Base-by-base conservation (phyloP, 2,888 invertebrate genomes). In the Heliconius charithonia region DNA sequence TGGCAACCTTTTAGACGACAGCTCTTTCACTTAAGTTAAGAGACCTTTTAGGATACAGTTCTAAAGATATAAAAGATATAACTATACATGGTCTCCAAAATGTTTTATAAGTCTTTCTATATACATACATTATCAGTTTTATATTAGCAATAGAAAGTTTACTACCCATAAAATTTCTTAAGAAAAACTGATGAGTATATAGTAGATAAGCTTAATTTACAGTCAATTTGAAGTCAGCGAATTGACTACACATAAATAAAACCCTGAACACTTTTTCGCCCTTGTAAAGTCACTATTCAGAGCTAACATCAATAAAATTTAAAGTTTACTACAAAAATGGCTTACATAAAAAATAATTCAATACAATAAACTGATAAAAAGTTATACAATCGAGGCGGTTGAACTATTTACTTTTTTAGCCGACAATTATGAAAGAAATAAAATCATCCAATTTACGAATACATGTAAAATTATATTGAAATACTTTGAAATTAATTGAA, bases 11-110 rank as follows among this genome's bases (percentile, higher is more conserved):
- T 78, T 51, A 72, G 66, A 51, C 63, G 56, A 75, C 75, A 77
- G 74, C 81, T 81, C 80, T 77, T 79, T 79, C 78, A 78, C 80
- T 81, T 75, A 62, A 75, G 70, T 67, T 80, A 78, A 78, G 79
- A 75, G 73, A 75, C 69, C 73, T 79, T 79, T 81, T 72, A 81
- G 75, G 65, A 75, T 59, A 77, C 69, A 77, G 66, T 66, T 79
- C 25, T 63, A 63, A 22, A 51, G 75, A 45, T 75, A 41, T 65
- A 63, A 72, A 65, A 76, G 65, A 59, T 65, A 75, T 51, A 67
- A 63, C 22, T 72, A 76, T 77, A n/a, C 29, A 56, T 70, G 22
- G n/a, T 41, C 12, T 22, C n/a, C 3, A n/a, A 67, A 37, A 67
- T 37, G n/a, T 67, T 37, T 67, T 32, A 32, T 22, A 9, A 32